Percentiles rank a stretch among this genome's conserved stretches.
Evolutionary conservation across 2,888 invertebrate genomes (phyloP).

Genomic region (Lydus trimaculatus): DNA sequence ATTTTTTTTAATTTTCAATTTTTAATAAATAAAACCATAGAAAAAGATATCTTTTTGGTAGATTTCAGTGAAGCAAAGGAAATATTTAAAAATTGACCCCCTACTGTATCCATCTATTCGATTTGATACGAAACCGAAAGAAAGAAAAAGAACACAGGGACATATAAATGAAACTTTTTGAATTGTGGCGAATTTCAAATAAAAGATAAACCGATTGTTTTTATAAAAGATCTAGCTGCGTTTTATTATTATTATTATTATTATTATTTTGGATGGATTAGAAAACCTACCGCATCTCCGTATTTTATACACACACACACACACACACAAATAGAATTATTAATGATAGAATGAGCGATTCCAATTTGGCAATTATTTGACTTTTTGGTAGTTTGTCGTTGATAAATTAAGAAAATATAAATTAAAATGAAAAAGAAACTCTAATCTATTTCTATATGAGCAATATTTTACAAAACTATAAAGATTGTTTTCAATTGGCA

Average conservation of each 20-base stretch:
- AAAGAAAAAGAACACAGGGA: no score
- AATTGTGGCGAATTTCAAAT: slow-evolving; percentile 32
- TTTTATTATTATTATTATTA: slow-evolving; percentile 10
- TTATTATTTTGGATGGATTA: no score
- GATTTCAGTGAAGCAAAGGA: not conserved
- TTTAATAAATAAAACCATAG: no score
- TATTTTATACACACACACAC: not conserved
- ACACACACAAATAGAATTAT: not conserved
- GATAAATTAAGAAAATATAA: slow-evolving; percentile 1
- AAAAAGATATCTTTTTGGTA: not conserved
- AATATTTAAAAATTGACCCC: slow-evolving; percentile 11
- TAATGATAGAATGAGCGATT: slow-evolving; percentile 18
- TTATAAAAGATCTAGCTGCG: slow-evolving; percentile 24
- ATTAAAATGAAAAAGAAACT: not conserved
- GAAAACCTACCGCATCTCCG: slow-evolving; percentile 32
- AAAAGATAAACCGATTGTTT: slow-evolving; percentile 31
- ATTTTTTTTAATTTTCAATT: no score
- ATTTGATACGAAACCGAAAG: slow-evolving; percentile 20
- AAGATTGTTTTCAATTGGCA: not conserved
- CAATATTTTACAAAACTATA: not conserved
- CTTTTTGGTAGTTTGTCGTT: slow-evolving; percentile 6
- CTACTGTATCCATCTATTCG: slow-evolving; percentile 21
- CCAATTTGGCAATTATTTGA: slow-evolving; percentile 17
- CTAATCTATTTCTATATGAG: not conserved
- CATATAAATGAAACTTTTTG: slow-evolving; percentile 20